These are phyloP conservation scores for Tetranychus cinnabarinus DNA, from an alignment of 1,140 invertebrate genomes.

Conservation along the genomic window DNA sequence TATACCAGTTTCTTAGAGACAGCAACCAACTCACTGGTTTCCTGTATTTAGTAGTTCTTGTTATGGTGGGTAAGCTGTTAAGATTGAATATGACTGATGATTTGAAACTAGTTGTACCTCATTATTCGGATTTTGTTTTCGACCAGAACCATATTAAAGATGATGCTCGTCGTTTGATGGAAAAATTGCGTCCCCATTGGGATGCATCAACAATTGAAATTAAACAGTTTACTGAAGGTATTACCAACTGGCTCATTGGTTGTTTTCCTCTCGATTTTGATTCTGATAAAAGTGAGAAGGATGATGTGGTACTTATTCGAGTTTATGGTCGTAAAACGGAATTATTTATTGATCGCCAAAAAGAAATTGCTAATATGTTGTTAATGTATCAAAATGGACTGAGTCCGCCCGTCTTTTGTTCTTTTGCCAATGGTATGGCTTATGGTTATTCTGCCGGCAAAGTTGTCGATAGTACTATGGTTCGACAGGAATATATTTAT, in stretches of 20 bases:
- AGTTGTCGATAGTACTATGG: constrained; percentile 41
- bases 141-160: background rate
- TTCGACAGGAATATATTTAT: constrained; percentile 32
- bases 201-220: background rate
- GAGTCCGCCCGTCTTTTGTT: constrained; percentile 62
- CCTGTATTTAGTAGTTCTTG: too few relatives aligned
- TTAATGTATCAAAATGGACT: constrained; percentile 45
- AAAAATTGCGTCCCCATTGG: background rate
- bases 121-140: background rate
- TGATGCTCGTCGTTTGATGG: background rate
- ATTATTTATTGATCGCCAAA: constrained; percentile 63
- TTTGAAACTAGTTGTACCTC: too few relatives aligned
- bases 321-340: constrained; percentile 86
- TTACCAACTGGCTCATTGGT: constrained; percentile 75
- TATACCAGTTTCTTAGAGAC: too few relatives aligned
- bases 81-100: too few relatives aligned
- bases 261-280: constrained; percentile 27
- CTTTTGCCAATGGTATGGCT: constrained; percentile 76
- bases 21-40: too few relatives aligned
- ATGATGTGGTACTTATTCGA: constrained; percentile 47
- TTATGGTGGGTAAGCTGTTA: too few relatives aligned
- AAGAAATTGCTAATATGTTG: constrained; percentile 43
- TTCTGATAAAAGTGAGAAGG: constrained; percentile 18
- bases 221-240: constrained; percentile 59
- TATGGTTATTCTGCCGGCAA: constrained; percentile 74